Base-by-base conservation (phyloP, 2,113 vertebrate genomes). In the Vulpes lagopus region DNA sequence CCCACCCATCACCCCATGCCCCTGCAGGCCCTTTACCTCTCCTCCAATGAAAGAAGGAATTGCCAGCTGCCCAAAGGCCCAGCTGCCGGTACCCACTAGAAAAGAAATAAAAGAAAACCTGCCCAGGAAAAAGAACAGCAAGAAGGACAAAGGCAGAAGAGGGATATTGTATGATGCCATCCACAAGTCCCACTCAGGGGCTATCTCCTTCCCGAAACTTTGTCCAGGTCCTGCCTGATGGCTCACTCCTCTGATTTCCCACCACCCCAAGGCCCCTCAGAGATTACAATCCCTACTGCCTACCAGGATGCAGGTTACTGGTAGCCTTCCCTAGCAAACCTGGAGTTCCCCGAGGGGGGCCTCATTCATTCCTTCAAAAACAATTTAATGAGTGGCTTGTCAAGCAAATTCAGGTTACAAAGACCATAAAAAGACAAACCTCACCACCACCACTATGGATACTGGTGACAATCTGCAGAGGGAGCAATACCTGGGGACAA, bases 1-100 rank as follows among this genome's bases (percentile, higher is more conserved):
- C 55, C 32, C 1, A 1, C n/a, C 8, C 11, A 27, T 20, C 32
- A 86, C 16, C 11, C 3, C 3, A 0, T 11, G 2, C 14, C 11
- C 55, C 6, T 19, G 19, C 9, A 69, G 60, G 53, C 10, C 11
- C 27, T 43, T 32, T 16, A 20, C 53, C 6, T 65, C 60, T 67
- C 83, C 60, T 79, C 64, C n/a, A 35, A 9, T 22, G 30, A 59
- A 62, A 71, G 22, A 87, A 55, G n/a, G 14, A 59, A 89, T 0
- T 59, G 25, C 27, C 14, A 43, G 74, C 53, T 88, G n/a, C 38
- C 59, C 59, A 53, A n/a, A 83, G 22, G 14, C 25, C 73, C 65
- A 76, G 60, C 57, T n/a, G 5, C 27, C 32, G 3, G 4, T 12
- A 27, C 19, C 35, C 83, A 32, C 76, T n/a, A 49, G 15, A 20